phyloP scores from a whole-genome alignment of 2,797 vertebrate genomes.

The Melanotaenia boesemani region DNA sequence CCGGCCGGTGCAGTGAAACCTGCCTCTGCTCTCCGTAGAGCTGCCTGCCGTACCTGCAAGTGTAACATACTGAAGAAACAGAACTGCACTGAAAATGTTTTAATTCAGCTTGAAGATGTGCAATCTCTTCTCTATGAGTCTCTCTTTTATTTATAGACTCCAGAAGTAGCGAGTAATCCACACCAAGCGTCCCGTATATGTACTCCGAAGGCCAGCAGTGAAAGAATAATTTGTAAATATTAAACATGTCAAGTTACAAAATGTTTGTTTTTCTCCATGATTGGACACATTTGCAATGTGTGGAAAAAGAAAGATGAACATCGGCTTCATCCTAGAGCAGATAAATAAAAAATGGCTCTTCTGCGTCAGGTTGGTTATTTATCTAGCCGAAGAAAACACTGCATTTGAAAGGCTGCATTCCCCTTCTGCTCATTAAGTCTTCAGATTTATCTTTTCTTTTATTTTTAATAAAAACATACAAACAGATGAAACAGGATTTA shows the following conservation, averaged over 20 bases:
- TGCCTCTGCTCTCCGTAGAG: conserved; percentile 14
- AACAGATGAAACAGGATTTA: not conserved
- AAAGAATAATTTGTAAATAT: conserved; percentile 8
- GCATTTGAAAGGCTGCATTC: not conserved
- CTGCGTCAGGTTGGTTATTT: not conserved
- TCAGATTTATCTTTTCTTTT: not conserved
- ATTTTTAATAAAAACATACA: not conserved
- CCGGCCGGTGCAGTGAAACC: conserved; percentile 10
- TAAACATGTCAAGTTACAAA: conserved; percentile 9
- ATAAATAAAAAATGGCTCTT: conserved; percentile 5
- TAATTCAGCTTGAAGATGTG: conserved; percentile 36
- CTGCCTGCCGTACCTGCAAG: conserved; percentile 43
- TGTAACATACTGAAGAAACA: conserved; percentile 15
- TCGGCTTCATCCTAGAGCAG: conserved; percentile 7
- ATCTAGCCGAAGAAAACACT: not conserved
- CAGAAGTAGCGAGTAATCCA: conserved; percentile 12
- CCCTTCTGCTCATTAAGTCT: not conserved
- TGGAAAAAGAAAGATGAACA: not conserved
- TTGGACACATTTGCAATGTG: not conserved
- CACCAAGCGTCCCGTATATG: conserved; percentile 2
- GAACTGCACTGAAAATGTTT: conserved; percentile 15
- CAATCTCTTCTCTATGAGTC: conserved; percentile 4
- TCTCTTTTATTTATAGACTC: conserved; percentile 48
- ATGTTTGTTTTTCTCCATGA: not conserved
- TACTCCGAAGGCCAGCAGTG: conserved; percentile 11